Conservation (phyloP, 1,140 invertebrate species). For the Meloidogyne floridensis region DNA sequence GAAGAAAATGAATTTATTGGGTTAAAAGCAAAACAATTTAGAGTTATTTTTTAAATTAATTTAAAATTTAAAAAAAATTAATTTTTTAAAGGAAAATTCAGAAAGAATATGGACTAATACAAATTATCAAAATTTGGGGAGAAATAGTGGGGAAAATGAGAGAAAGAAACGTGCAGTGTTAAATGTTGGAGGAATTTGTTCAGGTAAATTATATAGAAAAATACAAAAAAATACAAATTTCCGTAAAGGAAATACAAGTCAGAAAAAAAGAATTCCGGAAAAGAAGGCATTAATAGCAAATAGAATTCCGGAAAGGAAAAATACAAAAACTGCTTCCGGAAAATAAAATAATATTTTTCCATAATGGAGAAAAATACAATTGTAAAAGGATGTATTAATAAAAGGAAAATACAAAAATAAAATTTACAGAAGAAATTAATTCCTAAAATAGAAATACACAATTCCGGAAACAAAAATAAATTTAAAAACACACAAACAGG, state of each 20-base stretch:
- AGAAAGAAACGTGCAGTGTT: not conserved
- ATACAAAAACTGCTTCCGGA: too few relatives aligned
- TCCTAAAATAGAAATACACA: too few relatives aligned
- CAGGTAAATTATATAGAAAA: not conserved
- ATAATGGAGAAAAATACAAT: too few relatives aligned
- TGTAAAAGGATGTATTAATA: too few relatives aligned
- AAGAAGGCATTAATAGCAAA: too few relatives aligned
- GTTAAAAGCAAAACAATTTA: constrained; percentile 27
- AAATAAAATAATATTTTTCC: too few relatives aligned
- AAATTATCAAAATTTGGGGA: not conserved
- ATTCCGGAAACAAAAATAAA: not conserved
- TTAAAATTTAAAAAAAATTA: not conserved
- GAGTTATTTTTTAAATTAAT: constrained; percentile 7
- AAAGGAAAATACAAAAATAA: too few relatives aligned
- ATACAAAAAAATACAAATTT: too few relatives aligned
- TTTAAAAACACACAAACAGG: constrained; percentile 17
- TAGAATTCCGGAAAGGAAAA: too few relatives aligned
- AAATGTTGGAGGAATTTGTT: not conserved
- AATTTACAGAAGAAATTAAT: too few relatives aligned
- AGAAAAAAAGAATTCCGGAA: too few relatives aligned
- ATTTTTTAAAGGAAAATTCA: not conserved
- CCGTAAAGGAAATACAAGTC: too few relatives aligned
- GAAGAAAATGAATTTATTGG: constrained; percentile 12
- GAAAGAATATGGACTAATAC: constrained; percentile 4
- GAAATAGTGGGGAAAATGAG: not conserved